Evolutionary conservation across 2,888 invertebrate genomes (phyloP), one percentile per base, ranked within the genome.

Genomic region (Oscheius sp.): DNA sequence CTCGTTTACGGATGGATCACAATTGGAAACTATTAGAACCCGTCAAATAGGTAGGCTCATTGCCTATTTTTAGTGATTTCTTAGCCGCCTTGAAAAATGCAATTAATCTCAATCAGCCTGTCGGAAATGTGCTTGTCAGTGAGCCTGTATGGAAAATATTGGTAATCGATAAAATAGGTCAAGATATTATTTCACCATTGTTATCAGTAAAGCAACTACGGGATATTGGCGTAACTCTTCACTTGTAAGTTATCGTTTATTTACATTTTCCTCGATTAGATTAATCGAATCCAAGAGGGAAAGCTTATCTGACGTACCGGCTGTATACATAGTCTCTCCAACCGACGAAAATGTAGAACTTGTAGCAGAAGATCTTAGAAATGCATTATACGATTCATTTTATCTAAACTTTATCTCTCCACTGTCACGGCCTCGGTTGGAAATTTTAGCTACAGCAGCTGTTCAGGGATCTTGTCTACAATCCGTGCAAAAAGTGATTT

Each of bases 141-240:
- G 88, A 88, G 73, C 88, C 88, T 16, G 74, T 78, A 3, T 77
- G 76, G 76, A 77, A 87, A 73, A 93, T 99, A 73, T 91, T 99
- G 76, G 93, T 99, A 77, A 98, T 97, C 88, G 99, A 99, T 89
- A 92, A 94, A 86, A 93, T 94, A 83, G 98, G 98, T 2, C 98
- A 99, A 90, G 98, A 99, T 89, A 96, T 99, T 64, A 96, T 99
- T 85, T 96, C 98, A 16, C 98, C 99, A 0, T 90, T 99, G 69
- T 92, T 99, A 88, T 94, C 96, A 23, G 93, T 99, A 21, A 96
- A 96, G 89, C 97, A 99, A 88, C 91, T 99, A 2, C 90, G 98
- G 85, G 97, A 98, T 89, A 91, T 95, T 87, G 98, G 99, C 77
- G 95, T 99, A 53, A 99, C 99, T 46, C 92, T 99, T 76, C 97